Conservation (phyloP, 2,113 vertebrate genomes). For the Rhizomys pruinosus region DNA sequence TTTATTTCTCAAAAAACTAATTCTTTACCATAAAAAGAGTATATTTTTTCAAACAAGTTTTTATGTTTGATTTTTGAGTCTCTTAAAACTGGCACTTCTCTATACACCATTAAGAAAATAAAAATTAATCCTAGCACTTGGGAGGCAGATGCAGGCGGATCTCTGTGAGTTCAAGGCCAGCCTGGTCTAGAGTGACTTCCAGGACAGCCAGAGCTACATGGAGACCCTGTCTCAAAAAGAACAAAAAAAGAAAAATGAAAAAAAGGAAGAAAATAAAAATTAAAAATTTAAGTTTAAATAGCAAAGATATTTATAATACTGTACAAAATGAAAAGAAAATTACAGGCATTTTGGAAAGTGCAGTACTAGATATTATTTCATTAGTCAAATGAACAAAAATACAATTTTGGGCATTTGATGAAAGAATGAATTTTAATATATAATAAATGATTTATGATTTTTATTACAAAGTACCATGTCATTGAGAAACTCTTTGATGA, state of each 20-base stretch:
- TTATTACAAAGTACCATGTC: conserved; percentile 37
- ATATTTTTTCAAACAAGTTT: neutral
- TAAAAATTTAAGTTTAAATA: conserved; percentile 37
- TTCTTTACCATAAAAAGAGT: neutral
- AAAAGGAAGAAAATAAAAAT: too few relatives aligned
- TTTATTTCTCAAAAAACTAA: neutral
- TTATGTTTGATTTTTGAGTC: neutral
- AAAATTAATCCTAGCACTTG: too few relatives aligned
- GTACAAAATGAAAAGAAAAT: neutral
- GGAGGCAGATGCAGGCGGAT: too few relatives aligned
- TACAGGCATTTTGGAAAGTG: neutral
- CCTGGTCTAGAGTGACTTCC: too few relatives aligned
- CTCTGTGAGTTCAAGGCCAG: too few relatives aligned
- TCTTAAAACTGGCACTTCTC: conserved; percentile 42
- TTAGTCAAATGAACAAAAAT: conserved; percentile 22
- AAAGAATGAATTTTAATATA: neutral
- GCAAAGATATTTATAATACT: neutral
- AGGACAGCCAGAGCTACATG: too few relatives aligned
- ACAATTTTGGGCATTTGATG: neutral
- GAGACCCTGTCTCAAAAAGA: too few relatives aligned
- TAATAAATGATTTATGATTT: neutral
- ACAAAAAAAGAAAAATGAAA: too few relatives aligned
- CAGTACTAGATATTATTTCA: conserved; percentile 11
- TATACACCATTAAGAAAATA: conserved; percentile 22
- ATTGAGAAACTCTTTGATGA: conserved; percentile 29